Base-by-base conservation (phyloP, 2,797 vertebrate species). In the Enteromius trimaculatus region DNA sequence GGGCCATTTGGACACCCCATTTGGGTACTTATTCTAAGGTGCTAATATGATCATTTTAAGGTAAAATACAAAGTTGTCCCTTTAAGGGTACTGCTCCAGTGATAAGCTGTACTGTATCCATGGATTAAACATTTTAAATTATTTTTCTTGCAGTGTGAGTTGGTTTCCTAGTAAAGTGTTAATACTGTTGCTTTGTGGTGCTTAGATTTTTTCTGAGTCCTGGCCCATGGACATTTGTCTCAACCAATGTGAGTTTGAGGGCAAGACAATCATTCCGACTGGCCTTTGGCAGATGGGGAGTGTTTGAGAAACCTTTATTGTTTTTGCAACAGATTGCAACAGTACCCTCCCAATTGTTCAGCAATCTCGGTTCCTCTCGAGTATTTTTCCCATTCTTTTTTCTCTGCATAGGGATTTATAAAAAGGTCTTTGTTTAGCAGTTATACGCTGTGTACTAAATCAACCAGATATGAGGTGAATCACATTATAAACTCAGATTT, bases 301-400 rank as follows among this genome's bases (percentile, higher is more conserved):
- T 49, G 17, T 76, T 76, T 2, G 3, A 58, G 72, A 76, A 58
- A 58, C 31, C 34, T 9, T 39, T 2, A 39, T 37, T 68, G 37
- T 42, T 76, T 75, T 76, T 58, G 21, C 21, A 17, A 60, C 42
- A 60, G 53, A 60, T 39, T 76, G n/a, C 51, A 76, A 58, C 51
- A 60, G 7, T 42, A 19, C 29, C 26, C 5, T 1, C 29, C 47
- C 21, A 75, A n/a, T 75, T 75, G n/a, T 23, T 75, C 49, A 55
- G 9, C 44, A 17, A 10, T 47, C 11, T 74, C 13, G 71, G 21
- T 34, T 34, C 29, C 19, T 42, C 39, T 42, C 39, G 14, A 70
- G n/a, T 23, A 26, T 13, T 68, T 68, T 39, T 11, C 34, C 21
- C 17, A 7, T 23, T 42, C 10, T 49, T 71, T 49, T 47, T 26